These are phyloP conservation scores for Pyrochroa serraticornis DNA, from an alignment of 2,888 invertebrate genomes.

Conservation along the genomic window DNA sequence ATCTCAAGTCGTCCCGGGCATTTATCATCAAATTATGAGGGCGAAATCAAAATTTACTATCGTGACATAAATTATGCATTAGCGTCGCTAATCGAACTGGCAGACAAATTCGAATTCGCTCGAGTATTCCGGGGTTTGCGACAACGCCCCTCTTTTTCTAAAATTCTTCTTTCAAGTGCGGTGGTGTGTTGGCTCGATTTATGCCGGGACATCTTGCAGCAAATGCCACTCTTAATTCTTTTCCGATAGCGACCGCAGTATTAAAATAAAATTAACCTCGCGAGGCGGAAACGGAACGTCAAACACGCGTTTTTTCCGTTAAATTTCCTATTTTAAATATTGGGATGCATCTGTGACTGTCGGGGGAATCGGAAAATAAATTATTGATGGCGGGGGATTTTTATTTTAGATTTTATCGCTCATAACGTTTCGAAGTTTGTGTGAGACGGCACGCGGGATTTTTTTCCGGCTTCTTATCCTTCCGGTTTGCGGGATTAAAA, in stretches of 20 bases:
- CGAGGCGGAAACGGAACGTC: constrained; percentile 30
- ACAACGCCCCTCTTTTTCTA: too few species aligned
- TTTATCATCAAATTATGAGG: constrained; percentile 54
- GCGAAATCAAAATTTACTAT: constrained; percentile 47
- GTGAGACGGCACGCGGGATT: too few species aligned
- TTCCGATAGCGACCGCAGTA: constrained; percentile 36
- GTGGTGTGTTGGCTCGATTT: too few species aligned
- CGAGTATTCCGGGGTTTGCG: constrained; percentile 12
- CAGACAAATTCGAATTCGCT: constrained; percentile 12
- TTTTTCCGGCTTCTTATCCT: too few species aligned
- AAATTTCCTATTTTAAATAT: constrained; percentile 31
- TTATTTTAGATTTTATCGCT: constrained; percentile 24
- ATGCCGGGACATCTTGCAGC: constrained; percentile 11
- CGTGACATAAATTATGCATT: constrained; percentile 20
- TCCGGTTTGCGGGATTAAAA: too few species aligned
- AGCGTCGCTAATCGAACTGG: constrained; percentile 16
- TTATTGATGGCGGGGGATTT: constrained; percentile 19
- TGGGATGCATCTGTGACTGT: constrained; percentile 26
- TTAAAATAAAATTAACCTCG: constrained; percentile 39
- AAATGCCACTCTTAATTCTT: constrained; percentile 34
- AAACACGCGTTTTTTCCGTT: constrained; percentile 33
- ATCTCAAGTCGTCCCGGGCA: constrained; percentile 48
- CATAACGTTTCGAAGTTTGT: constrained; percentile 14
- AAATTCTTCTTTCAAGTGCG: too few species aligned
- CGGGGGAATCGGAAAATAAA: constrained; percentile 20